Evolutionary conservation across 2,888 invertebrate genomes (phyloP), one percentile per base, ranked within the genome.

Genomic region (Flabesymbios commensalis): DNA sequence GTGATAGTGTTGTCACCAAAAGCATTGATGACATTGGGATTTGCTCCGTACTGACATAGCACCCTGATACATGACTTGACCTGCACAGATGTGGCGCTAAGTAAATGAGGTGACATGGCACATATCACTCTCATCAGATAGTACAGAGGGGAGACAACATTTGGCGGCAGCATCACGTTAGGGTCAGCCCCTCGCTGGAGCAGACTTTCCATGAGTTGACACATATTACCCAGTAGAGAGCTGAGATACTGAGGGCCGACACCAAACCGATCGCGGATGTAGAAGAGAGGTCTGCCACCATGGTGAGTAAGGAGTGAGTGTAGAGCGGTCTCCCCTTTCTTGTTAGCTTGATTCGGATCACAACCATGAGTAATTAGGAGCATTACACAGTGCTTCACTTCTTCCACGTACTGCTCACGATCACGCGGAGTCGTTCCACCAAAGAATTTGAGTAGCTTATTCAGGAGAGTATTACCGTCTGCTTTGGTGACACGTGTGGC

Each of bases 391-490:
- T 74, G 57, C 31, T 78, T 63, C 14, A 80, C 76, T 57, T 69
- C 69, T 19, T 59, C 63, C 41, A 69, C 65, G 43, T 69, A 69
- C 57, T 60, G 65, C 31, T 69, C 68, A 4, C 64, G 39, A 19
- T 69, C 68, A 1, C 69, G 57, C 1, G 69, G 69, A 4, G 67
- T 68, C 22, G 65, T 63, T 29, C 67, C 66, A 17, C 68, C 68
- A 32, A 64, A 69, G 56, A 57, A 86, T 84, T 58, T 86, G 80
- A n/a, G 84, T 88, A 80, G 69, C 61, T 78, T 72, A 81, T 90
- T 90, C 14, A 90, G 80, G 0, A 90, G 89, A 0, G 90, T 90
- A 78, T 90, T 90, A 0, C 89, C 89, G 55, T 90, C 83, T 39
- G 87, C 88, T 75, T 90, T 65, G 10, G 65, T 63, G 2, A 65